Evolutionary conservation across 2,888 invertebrate species (phyloP), one percentile per base, ranked within the genome.

Genomic region (Taphrorychus bicolor): DNA sequence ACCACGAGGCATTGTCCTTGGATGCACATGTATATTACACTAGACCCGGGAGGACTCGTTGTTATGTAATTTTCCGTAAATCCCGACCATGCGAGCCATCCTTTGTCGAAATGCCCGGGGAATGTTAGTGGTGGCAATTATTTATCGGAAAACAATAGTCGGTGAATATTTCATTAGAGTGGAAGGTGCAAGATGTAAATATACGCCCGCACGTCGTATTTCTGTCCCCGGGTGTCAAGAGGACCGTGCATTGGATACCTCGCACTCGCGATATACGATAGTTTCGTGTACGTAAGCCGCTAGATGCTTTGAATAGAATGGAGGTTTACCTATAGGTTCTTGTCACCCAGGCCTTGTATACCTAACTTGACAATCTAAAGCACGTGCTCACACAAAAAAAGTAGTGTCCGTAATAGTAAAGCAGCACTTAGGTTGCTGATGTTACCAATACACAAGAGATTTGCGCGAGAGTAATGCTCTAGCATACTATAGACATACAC

Each of bases 151-250:
- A 76, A 76, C 76, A 76, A 76, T 76, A 70, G 73, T 71, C 71
- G 70, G 74, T 74, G 74, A 76, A 76, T 76, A 76, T 76, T 76
- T 76, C 76, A 75, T 76, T 76, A 75, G 73, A 72, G 70, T 71
- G 73, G 73, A 73, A 72, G 75, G 72, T 73, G 73, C 70, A 60
- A 72, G 68, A 68, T 71, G 71, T 74, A 75, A 74, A 75, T 75
- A 73, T 71, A 66, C 69, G 67, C 68, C 69, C 70, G 71, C 71
- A 57, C 56, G 62, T 62, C 67, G 67, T 67, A 67, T 62, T 62
- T 67, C 61, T 67, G 62, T 62, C 62, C 59, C 40, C 45, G 16
- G 48, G 65, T 65, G 65, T 65, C 65, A 59, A 23, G 52, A 59
- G 62, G 57, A 40, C 61, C 61, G 60, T 66, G 66, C 58, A 58